phyloP scores from a whole-genome alignment of 2,888 invertebrate species.

The Monochamus alternatus region DNA sequence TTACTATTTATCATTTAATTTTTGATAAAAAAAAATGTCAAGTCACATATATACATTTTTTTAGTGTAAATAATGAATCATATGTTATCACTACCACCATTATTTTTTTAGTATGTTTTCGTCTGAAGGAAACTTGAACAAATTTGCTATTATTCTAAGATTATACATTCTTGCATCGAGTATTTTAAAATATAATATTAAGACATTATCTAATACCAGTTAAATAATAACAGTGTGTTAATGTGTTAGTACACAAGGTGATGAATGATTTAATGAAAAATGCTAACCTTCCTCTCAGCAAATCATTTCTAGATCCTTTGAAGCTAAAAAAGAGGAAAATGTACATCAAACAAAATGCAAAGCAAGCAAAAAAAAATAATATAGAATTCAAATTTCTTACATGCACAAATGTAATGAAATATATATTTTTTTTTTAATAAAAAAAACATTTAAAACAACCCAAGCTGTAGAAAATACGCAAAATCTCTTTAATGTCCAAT shows the following conservation, averaged over 20 bases:
- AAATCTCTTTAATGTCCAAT: no score
- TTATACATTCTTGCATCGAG: not conserved
- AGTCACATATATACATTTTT: no score
- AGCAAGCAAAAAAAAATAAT: slow-evolving; percentile 45
- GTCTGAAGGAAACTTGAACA: no score
- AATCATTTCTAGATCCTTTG: slow-evolving; percentile 77
- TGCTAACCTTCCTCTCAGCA: slow-evolving; percentile 72
- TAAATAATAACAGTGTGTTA: slow-evolving; percentile 2
- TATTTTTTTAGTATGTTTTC: no score
- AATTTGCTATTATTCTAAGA: no score
- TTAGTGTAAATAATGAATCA: no score
- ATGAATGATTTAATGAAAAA: slow-evolving; percentile 48
- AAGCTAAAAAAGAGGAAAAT: slow-evolving; percentile 72
- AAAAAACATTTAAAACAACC: not conserved
- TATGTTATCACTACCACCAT: no score
- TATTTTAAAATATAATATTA: not conserved
- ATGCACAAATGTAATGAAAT: not conserved
- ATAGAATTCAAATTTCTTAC: slow-evolving; percentile 26
- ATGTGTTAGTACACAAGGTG: slow-evolving; percentile 19
- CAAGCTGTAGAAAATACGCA: not conserved
- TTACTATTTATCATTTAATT: no score
- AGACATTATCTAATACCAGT: not conserved
- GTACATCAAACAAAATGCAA: slow-evolving; percentile 49
- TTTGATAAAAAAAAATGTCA: no score
- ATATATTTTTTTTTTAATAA: not conserved